These are phyloP conservation scores for Archegozetes longisetosus DNA, from an alignment of 1,140 invertebrate species.

Conservation along the genomic window DNA sequence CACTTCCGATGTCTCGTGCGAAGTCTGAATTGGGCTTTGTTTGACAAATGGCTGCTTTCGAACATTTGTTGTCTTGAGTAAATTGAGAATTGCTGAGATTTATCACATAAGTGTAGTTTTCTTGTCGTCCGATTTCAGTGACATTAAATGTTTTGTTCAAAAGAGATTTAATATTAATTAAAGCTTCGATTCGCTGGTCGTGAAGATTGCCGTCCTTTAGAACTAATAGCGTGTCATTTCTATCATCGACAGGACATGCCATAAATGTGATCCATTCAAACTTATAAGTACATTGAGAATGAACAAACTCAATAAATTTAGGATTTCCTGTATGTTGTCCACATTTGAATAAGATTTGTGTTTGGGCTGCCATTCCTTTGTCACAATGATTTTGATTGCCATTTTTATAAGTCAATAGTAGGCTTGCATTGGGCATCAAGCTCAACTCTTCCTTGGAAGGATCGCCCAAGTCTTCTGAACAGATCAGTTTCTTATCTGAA, in stretches of 20 bases:
- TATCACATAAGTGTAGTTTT: slow-evolving; percentile 20
- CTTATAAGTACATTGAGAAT: slow-evolving; percentile 24
- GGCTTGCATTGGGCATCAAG: not conserved
- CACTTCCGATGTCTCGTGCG: slow-evolving; percentile 19
- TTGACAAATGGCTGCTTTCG: slow-evolving; percentile 20
- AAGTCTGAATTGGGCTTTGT: slow-evolving; percentile 15
- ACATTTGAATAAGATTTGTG: slow-evolving; percentile 14
- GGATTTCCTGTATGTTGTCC: slow-evolving; percentile 5
- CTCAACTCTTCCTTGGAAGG: not conserved
- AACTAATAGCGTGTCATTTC: not conserved
- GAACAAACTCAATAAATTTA: slow-evolving; percentile 9
- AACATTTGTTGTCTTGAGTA: slow-evolving; percentile 5
- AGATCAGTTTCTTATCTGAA: not conserved
- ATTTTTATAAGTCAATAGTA: slow-evolving; percentile 15
- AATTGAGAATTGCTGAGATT: slow-evolving; percentile 10
- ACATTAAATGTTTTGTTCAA: not conserved
- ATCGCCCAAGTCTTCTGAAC: not conserved
- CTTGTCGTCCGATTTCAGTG: not conserved
- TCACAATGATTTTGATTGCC: not conserved
- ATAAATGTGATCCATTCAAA: slow-evolving; percentile 28
- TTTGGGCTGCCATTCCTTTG: not conserved
- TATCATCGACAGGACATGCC: slow-evolving; percentile 22
- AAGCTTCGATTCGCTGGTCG: not conserved
- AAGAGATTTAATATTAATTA: not conserved
- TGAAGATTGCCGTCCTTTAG: not conserved